Conservation (phyloP, 2,797 vertebrate species). For the Perodicticus potto region DNA sequence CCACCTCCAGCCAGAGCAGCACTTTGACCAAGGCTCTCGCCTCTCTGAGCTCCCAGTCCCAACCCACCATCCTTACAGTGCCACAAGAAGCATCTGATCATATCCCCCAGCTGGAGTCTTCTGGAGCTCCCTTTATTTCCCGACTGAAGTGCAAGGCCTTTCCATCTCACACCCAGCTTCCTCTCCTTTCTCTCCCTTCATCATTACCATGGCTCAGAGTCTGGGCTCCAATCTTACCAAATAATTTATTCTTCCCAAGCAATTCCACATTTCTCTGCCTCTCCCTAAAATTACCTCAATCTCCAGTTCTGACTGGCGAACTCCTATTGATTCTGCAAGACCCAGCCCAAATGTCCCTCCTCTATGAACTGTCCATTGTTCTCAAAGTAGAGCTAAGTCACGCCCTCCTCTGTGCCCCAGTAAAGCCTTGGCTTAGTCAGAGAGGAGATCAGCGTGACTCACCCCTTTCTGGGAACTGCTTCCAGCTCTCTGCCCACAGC, state of each 20-base stretch:
- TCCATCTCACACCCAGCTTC: fast-evolving
- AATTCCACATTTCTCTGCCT: fast-evolving
- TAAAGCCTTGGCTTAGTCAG: too few relatives aligned
- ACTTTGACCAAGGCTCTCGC: fast-evolving
- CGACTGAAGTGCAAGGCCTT: neutral
- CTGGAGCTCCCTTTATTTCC: too few relatives aligned
- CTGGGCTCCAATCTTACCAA: fast-evolving
- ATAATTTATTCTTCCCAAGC: neutral
- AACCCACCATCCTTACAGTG: fast-evolving
- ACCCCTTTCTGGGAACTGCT: neutral
- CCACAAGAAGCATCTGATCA: fast-evolving
- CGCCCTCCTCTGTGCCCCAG: neutral
- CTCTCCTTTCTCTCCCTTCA: neutral
- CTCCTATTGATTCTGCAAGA: neutral
- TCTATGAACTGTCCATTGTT: neutral
- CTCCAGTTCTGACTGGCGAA: neutral
- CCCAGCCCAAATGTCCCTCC: neutral
- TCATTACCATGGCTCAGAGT: fast-evolving
- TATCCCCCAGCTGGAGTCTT: neutral
- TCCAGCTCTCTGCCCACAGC: neutral
- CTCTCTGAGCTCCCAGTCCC: neutral
- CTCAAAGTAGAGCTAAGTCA: neutral
- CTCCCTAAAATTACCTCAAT: neutral
- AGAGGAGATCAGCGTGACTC: fast-evolving
- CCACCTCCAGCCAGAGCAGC: neutral